Conservation (phyloP, 2,888 invertebrate genomes). For the Dendrolimus houi region DNA sequence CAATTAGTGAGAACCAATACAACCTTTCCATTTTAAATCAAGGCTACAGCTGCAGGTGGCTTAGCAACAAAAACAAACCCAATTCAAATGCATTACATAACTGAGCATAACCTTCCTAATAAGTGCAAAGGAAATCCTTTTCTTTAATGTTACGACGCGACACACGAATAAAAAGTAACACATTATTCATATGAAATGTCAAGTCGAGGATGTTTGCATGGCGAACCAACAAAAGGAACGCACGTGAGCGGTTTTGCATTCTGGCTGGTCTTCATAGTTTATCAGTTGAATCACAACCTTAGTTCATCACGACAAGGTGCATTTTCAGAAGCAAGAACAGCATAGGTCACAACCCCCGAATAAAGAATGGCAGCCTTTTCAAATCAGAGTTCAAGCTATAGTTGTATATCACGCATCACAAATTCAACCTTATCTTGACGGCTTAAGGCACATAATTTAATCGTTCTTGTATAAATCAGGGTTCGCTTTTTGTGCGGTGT, state of each 20-base stretch:
- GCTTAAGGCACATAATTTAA: not conserved
- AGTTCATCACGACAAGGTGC: not conserved
- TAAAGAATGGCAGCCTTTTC: not conserved
- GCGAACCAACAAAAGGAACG: conserved; percentile 43
- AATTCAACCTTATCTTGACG: not conserved
- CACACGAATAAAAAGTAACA: conserved; percentile 27
- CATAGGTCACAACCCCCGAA: not conserved
- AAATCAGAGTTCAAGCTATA: not conserved
- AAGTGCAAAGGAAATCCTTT: conserved; percentile 27
- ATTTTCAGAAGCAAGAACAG: not conserved
- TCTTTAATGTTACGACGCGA: conserved; percentile 25
- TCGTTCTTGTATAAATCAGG: not conserved
- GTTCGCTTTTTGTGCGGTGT: not conserved
- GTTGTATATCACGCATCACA: not conserved
- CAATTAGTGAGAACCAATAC: not conserved
- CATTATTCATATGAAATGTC: conserved; percentile 41
- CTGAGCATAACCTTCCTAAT: conserved; percentile 16
- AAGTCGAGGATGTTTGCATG: conserved; percentile 28
- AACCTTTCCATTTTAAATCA: not conserved
- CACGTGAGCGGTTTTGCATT: conserved; percentile 37
- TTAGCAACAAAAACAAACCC: not conserved
- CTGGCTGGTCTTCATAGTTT: not conserved
- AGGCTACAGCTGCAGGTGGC: not conserved
- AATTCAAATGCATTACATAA: conserved; percentile 12
- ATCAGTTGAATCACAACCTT: no score